Percentiles rank a stretch among this genome's conserved stretches.
These are phyloP conservation scores for Lasius fuliginosus DNA, from an alignment of 2,888 invertebrate genomes.

Conservation along the genomic window DNA sequence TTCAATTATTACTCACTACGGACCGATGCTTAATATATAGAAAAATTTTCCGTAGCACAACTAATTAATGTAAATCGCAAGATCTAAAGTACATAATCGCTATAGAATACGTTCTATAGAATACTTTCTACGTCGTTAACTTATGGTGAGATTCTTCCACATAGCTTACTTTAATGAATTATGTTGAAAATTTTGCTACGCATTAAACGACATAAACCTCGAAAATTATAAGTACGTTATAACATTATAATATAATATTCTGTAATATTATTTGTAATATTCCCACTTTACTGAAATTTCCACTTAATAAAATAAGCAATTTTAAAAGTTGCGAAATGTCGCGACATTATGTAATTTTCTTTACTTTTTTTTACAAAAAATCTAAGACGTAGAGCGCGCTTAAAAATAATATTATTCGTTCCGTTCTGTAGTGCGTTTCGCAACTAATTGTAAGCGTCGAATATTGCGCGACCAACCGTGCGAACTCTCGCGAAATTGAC, in stretches of 20 bases:
- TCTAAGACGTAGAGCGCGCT: background rate
- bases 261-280: background rate
- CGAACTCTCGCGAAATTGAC: conserved; percentile 43
- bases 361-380: background rate
- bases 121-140: background rate
- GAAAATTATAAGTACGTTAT: background rate
- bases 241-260: background rate
- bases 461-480: conserved; percentile 29
- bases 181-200: background rate
- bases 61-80: conserved; percentile 19
- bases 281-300: background rate
- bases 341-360: background rate
- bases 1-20: conserved; percentile 35
- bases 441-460: conserved; percentile 19
- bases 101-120: background rate
- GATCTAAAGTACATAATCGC: background rate
- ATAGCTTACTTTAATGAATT: background rate
- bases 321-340: background rate
- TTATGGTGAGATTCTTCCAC: background rate
- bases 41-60: conserved; percentile 6
- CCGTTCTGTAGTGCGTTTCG: background rate
- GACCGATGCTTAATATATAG: conserved; percentile 28
- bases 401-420: background rate
- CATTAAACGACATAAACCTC: background rate
- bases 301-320: background rate